A percentile compares a stretch with the other conserved stretches of the same genome.
These are phyloP conservation scores for Trichonephila clavipes DNA, from an alignment of 1,140 invertebrate species.

Conservation along the genomic window DNA sequence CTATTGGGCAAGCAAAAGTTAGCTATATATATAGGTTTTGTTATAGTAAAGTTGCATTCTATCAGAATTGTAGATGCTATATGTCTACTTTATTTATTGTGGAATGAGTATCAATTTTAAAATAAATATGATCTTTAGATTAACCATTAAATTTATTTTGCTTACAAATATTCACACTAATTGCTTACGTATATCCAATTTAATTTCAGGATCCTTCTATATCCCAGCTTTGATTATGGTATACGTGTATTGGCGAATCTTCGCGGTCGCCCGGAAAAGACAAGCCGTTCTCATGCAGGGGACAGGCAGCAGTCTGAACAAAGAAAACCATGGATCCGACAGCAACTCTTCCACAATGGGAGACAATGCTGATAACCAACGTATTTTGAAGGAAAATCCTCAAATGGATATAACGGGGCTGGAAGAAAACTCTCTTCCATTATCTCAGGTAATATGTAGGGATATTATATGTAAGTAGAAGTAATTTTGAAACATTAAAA, in stretches of 20 bases:
- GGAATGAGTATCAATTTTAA: too few relatives aligned
- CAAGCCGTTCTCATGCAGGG: constrained; percentile 74
- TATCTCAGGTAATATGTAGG: constrained; percentile 13
- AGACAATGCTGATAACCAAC: constrained; percentile 36
- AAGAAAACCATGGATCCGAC: constrained; percentile 83
- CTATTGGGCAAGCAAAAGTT: too few relatives aligned
- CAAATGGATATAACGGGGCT: background rate
- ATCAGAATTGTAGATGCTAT: too few relatives aligned
- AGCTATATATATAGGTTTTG: too few relatives aligned
- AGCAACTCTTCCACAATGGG: constrained; percentile 82
- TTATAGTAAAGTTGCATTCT: too few relatives aligned
- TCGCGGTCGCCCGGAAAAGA: constrained; percentile 93
- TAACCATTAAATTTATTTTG: too few relatives aligned
- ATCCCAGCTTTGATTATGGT: constrained; percentile 99
- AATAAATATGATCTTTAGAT: too few relatives aligned
- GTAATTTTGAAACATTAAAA: too few relatives aligned
- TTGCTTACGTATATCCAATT: background rate
- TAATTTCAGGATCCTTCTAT: constrained; percentile 94
- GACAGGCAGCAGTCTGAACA: background rate
- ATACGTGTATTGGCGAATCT: constrained; percentile 99
- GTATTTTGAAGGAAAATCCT: constrained; percentile 56
- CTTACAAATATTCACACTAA: too few relatives aligned
- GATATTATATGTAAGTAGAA: too few relatives aligned
- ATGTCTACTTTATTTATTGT: too few relatives aligned
- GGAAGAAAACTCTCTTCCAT: constrained; percentile 40